Conservation (phyloP, 2,797 vertebrate species). For the Alca torda region DNA sequence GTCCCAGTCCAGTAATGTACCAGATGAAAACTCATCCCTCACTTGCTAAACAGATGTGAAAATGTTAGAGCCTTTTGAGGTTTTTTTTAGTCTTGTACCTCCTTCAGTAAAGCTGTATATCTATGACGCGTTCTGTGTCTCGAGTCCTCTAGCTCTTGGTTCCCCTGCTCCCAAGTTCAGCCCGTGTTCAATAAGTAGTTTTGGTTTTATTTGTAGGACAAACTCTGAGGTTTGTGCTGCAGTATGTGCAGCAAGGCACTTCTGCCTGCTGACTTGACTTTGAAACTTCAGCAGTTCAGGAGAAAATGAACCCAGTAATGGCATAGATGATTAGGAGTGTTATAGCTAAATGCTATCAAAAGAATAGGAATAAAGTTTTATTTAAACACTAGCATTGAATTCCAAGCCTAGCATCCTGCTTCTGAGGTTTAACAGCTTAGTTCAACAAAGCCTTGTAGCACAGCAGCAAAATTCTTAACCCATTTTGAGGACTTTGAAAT, state of each 20-base stretch:
- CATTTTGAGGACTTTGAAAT: accelerated
- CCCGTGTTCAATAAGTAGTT: neutral
- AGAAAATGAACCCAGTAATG: neutral
- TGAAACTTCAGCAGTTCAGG: neutral
- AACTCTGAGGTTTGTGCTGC: neutral
- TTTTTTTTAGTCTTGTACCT: neutral
- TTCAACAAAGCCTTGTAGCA: neutral
- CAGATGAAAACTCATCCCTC: neutral
- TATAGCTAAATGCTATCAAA: neutral
- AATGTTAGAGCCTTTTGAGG: neutral
- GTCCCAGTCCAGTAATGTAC: neutral
- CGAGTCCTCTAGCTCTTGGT: neutral
- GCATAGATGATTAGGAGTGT: neutral
- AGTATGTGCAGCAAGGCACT: neutral
- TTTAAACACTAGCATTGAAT: neutral
- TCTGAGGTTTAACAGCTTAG: neutral
- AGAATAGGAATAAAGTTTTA: neutral
- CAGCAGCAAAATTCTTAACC: neutral
- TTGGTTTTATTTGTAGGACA: neutral
- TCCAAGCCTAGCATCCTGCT: neutral
- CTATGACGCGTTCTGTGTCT: neutral
- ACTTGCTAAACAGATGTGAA: neutral
- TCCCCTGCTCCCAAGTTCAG: neutral
- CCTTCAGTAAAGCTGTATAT: neutral
- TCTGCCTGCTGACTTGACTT: neutral